Percentiles rank a stretch among this genome's conserved stretches.
Conservation (phyloP, 2,113 vertebrate species). For the Rallus limicola region DNA sequence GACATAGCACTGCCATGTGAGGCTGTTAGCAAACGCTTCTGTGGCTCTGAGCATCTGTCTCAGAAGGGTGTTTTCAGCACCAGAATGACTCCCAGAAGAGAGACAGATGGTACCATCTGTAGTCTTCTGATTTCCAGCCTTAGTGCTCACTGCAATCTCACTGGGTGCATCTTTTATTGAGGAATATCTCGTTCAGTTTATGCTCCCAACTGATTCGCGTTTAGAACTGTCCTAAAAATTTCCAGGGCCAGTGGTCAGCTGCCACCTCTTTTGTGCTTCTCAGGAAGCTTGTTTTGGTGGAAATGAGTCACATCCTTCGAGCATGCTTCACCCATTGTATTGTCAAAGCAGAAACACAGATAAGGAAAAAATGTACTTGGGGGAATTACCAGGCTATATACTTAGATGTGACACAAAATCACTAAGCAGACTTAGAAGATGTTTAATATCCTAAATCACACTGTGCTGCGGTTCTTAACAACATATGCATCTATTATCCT, state of each 20-base stretch:
- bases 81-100: background rate
- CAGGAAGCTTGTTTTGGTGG: background rate
- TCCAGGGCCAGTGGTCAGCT: background rate
- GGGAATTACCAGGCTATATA: background rate
- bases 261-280: background rate
- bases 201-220: background rate
- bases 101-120: slow-evolving; percentile 8
- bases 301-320: slow-evolving; percentile 34
- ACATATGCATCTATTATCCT: background rate
- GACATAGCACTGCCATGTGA: background rate
- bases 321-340: background rate
- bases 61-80: background rate
- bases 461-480: background rate
- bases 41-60: background rate
- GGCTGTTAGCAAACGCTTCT: background rate
- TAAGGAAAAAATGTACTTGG: background rate
- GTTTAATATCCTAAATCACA: background rate
- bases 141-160: background rate
- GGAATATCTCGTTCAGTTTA: background rate
- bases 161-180: background rate
- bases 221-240: background rate
- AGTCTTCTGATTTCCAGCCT: background rate
- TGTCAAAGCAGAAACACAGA: slow-evolving; percentile 16
- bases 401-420: background rate
- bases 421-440: background rate